Conservation (phyloP, 2,888 invertebrate species). For the Eupeodes latifasciatus region DNA sequence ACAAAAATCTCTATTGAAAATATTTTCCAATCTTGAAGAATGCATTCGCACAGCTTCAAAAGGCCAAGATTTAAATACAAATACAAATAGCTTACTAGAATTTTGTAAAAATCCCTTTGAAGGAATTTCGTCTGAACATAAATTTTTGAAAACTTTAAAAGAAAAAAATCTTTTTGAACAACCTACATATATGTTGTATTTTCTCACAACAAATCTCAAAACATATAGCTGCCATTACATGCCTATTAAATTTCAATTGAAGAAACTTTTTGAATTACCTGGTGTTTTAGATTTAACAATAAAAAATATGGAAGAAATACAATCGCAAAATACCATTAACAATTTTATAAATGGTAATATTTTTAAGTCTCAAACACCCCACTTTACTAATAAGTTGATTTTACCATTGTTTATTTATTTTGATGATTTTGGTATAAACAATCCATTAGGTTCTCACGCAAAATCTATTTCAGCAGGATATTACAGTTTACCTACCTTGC, state of each 20-base stretch:
- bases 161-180: not conserved
- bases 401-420: constrained; percentile 43
- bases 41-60: constrained; percentile 5
- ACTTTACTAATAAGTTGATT: constrained; percentile 25
- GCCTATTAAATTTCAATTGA: constrained; percentile 6
- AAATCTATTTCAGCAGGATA: not conserved
- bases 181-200: not conserved
- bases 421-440: constrained; percentile 40
- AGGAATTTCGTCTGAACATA: not conserved
- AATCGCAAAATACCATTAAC: constrained; percentile 16
- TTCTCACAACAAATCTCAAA: not conserved
- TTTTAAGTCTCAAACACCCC: constrained; percentile 32
- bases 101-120: not conserved
- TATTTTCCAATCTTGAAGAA: constrained; percentile 46
- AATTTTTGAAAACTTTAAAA: not conserved
- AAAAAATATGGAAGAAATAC: constrained; percentile 33
- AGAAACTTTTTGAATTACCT: constrained; percentile 47
- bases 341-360: constrained; percentile 29
- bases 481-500: constrained; percentile 35
- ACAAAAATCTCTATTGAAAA: constrained; percentile 14
- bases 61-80: not conserved
- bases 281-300: constrained; percentile 36
- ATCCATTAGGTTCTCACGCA: not conserved
- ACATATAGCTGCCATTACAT: too few species aligned
- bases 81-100: not conserved